phyloP scores from a whole-genome alignment of 1,140 invertebrate genomes.

The Magallana gigas region DNA sequence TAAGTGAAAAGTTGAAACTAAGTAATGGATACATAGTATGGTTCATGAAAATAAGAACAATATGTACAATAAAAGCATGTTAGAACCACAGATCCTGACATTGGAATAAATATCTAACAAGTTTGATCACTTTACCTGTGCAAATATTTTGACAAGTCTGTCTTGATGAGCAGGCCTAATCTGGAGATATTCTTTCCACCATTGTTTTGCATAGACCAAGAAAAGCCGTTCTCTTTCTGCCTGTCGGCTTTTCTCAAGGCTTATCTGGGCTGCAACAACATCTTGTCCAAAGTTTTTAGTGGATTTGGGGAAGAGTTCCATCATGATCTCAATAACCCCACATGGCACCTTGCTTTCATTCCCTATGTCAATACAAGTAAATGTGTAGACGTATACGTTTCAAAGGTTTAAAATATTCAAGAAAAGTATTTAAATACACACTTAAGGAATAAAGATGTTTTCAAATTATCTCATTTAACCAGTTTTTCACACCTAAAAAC shows the following conservation, averaged over 20 bases:
- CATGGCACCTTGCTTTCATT: conserved; percentile 77
- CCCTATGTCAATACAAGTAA: conserved; percentile 60
- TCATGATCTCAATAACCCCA: conserved; percentile 77
- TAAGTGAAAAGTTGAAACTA: too few species aligned
- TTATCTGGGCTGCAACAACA: conserved; percentile 73
- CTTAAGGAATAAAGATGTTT: too few species aligned
- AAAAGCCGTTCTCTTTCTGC: conserved; percentile 78
- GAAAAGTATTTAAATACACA: too few species aligned
- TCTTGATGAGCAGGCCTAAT: conserved; percentile 77
- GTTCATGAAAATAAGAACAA: too few species aligned
- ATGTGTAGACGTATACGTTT: too few species aligned
- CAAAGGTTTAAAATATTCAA: too few species aligned
- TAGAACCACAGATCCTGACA: too few species aligned
- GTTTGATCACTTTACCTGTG: conserved; percentile 71
- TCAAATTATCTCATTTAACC: too few species aligned
- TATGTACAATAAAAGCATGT: too few species aligned
- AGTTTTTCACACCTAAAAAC: background rate
- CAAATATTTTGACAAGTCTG: conserved; percentile 80
- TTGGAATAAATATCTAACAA: too few species aligned
- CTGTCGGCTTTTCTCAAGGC: conserved; percentile 71
- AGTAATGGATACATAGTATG: too few species aligned
- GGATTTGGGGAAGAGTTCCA: conserved; percentile 77
- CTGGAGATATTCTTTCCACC: conserved; percentile 80
- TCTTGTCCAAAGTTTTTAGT: conserved; percentile 70
- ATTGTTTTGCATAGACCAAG: conserved; percentile 79